Evolutionary conservation across 2,113 vertebrate genomes (phyloP), one percentile per base, ranked within the genome.

Genomic region (Bujurquina vittata): DNA sequence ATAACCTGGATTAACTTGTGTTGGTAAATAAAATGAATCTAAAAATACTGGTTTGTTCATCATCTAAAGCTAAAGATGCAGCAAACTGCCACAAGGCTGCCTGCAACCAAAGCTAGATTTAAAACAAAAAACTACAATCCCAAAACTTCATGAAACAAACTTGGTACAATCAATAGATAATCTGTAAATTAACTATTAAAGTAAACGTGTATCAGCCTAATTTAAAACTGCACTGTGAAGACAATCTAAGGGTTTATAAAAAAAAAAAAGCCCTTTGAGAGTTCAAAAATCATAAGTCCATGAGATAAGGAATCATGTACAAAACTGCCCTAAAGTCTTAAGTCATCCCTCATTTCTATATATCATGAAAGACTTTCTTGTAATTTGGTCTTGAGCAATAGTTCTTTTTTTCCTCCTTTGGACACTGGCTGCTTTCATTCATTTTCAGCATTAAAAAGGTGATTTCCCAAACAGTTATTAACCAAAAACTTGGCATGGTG

Each of bases 301-400:
- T 1, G 10, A 56, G 18, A 22, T 22, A 22, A 55, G 20, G 10
- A 10, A 26, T 49, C 11, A 49, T 2, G 15, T 49, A 69, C 18
- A 52, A 52, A 31, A 31, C 43, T 46, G 12, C 9, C 22, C 35
- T 1, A 65, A 65, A 23, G 35, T 63, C 35, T 0, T 52, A 49
- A 52, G 23, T 52, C 43, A 72, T 43, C 23, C 65, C 43, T 72
- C 23, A 72, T 72, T 72, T 72, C 65, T 72, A n/a, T n/a, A n/a
- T n/a, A n/a, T n/a, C n/a, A n/a, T n/a, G n/a, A n/a, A n/a, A 11
- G 40, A 69, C 15, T n/a, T 37, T 17, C 4, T 14, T 46, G 43
- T 49, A 17, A 6, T 49, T 49, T 49, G 14, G 15, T 49, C 12
- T 46, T 46, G 12, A 46, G 43, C 12, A 33, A 10, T 11, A 61